These are phyloP conservation scores for Indicator maculatus DNA, from an alignment of 2,113 vertebrate species.

Conservation along the genomic window DNA sequence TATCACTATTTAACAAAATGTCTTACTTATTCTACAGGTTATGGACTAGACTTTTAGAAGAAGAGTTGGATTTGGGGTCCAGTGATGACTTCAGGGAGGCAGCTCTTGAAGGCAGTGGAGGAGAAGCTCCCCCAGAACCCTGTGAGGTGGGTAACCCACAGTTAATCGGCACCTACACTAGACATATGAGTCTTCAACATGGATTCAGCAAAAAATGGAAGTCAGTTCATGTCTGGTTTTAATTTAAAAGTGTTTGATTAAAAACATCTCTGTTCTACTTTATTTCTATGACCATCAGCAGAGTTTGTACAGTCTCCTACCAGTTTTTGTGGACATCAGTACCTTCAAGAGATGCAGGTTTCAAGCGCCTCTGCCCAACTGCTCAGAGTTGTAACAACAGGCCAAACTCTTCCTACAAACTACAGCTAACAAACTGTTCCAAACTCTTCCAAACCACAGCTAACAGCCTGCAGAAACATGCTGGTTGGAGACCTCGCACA, in stretches of 20 bases:
- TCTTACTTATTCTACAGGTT: neutral
- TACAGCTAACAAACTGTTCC: no score
- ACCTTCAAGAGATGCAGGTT: neutral
- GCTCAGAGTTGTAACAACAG: neutral
- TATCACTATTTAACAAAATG: neutral
- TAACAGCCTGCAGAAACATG: neutral
- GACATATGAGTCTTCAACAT: neutral
- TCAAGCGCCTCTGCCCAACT: neutral
- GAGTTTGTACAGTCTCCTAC: neutral
- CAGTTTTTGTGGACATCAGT: neutral
- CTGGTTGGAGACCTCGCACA: accelerated
- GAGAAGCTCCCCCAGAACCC: neutral
- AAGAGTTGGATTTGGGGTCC: neutral
- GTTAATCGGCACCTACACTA: neutral
- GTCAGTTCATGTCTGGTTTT: neutral
- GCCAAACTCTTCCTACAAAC: neutral
- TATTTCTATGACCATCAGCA: neutral
- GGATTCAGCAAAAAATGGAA: neutral
- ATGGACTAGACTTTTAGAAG: neutral
- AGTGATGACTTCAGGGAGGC: neutral
- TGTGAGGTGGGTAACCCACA: neutral
- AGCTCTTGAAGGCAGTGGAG: neutral
- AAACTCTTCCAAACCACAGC: neutral
- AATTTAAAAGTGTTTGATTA: neutral
- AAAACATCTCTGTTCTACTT: neutral